Percentiles rank a stretch among this genome's conserved stretches.
Evolutionary conservation across 2,797 vertebrate species (phyloP).

Genomic region (Cossypha niveicapilla): DNA sequence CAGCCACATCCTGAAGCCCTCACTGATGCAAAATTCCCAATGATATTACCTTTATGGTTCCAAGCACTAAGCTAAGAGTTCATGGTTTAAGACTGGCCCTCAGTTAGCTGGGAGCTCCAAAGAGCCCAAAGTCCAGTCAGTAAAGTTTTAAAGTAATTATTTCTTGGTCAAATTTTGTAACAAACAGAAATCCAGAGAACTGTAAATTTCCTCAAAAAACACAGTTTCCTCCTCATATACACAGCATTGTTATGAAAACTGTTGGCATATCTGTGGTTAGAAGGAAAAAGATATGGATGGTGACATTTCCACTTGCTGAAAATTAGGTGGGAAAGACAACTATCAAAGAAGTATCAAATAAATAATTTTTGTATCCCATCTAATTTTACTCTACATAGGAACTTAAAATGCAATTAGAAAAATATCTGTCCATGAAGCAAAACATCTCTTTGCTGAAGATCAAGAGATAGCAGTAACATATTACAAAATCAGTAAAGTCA

Average conservation of each 20-base stretch:
- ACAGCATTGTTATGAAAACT: neutral
- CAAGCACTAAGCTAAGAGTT: neutral
- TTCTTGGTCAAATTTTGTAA: neutral
- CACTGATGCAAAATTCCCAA: neutral
- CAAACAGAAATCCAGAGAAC: neutral
- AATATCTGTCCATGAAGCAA: neutral
- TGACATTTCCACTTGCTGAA: neutral
- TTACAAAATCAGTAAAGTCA: neutral
- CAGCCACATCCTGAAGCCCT: slow-evolving; percentile 2
- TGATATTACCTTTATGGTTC: neutral
- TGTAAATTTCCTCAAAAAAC: neutral
- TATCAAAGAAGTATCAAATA: neutral
- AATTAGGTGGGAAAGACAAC: neutral
- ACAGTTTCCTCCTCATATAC: neutral
- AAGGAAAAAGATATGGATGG: neutral
- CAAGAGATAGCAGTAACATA: neutral
- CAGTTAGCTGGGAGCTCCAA: neutral
- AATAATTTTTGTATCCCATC: neutral
- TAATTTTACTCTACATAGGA: neutral
- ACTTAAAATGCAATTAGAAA: neutral
- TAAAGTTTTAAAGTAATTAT: neutral
- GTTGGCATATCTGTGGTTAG: neutral
- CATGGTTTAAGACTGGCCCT: neutral
- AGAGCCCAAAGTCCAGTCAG: neutral
- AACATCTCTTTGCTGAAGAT: neutral